Evolutionary conservation across 2,113 vertebrate species (phyloP).

Genomic region (Rhizomys pruinosus): DNA sequence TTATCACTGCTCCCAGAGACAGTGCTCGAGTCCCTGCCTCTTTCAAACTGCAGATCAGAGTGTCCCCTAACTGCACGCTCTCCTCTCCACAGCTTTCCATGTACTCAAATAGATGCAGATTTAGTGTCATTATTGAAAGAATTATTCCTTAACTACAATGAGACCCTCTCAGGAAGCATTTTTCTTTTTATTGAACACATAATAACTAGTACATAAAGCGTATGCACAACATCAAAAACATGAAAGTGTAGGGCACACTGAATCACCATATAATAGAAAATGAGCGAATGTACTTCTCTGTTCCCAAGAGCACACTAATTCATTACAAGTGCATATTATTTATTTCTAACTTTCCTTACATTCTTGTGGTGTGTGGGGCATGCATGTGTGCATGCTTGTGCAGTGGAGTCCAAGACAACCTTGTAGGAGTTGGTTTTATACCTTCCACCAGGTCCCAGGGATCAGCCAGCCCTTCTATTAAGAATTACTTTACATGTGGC

Average conservation of each 20-base stretch:
- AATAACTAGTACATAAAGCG: background rate
- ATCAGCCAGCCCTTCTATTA: background rate
- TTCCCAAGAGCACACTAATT: background rate
- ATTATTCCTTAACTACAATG: constrained; percentile 27
- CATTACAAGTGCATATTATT: background rate
- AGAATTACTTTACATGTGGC: no score
- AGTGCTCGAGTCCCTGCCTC: background rate
- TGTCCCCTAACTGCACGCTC: background rate
- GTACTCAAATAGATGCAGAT: background rate
- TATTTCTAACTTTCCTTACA: no score
- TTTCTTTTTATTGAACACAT: background rate
- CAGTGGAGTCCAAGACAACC: background rate
- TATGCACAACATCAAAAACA: constrained; percentile 17
- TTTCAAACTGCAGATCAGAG: constrained; percentile 1
- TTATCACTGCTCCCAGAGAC: background rate
- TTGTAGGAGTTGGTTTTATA: background rate
- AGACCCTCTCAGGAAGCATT: background rate
- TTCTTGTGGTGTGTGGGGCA: no score
- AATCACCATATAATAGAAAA: constrained; percentile 6
- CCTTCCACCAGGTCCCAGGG: background rate
- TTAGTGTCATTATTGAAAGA: constrained; percentile 8
- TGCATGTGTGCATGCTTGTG: no score
- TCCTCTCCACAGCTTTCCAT: background rate
- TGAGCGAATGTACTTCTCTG: constrained; percentile 2
- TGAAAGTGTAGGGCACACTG: constrained; percentile 23